Evolutionary conservation across 2,797 vertebrate genomes (phyloP).

Genomic region (Myotis pilosus): DNA sequence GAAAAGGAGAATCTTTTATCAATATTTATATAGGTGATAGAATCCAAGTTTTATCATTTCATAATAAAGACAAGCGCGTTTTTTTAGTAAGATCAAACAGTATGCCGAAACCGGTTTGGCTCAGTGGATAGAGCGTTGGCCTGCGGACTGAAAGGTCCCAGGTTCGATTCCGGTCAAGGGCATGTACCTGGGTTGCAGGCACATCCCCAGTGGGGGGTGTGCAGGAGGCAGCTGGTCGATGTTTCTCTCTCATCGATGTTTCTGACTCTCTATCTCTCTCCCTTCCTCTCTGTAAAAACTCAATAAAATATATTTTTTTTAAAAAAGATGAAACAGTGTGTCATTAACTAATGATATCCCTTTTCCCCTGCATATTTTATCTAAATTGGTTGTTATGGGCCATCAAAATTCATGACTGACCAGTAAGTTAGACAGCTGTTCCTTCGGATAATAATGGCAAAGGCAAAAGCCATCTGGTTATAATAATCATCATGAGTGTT

Average conservation of each 20-base stretch:
- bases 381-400: background rate
- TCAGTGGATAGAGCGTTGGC: too few relatives aligned
- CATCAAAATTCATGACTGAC: constrained; percentile 4
- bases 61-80: background rate
- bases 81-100: constrained; percentile 4
- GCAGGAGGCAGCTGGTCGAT: too few relatives aligned
- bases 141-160: too few relatives aligned
- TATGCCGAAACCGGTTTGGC: too few relatives aligned
- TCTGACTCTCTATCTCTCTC: too few relatives aligned
- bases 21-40: background rate
- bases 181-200: too few relatives aligned
- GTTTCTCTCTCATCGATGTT: too few relatives aligned
- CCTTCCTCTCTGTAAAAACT: too few relatives aligned
- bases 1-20: background rate
- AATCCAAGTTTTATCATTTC: background rate
- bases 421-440: background rate
- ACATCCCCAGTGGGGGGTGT: too few relatives aligned
- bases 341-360: background rate
- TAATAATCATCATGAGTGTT: background rate
- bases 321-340: constrained; percentile 9
- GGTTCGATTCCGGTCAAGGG: too few relatives aligned
- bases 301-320: too few relatives aligned
- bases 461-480: background rate
- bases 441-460: background rate
- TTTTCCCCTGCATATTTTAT: background rate